phyloP scores from a whole-genome alignment of 2,888 invertebrate species.

The Choristoneura rosaceana region DNA sequence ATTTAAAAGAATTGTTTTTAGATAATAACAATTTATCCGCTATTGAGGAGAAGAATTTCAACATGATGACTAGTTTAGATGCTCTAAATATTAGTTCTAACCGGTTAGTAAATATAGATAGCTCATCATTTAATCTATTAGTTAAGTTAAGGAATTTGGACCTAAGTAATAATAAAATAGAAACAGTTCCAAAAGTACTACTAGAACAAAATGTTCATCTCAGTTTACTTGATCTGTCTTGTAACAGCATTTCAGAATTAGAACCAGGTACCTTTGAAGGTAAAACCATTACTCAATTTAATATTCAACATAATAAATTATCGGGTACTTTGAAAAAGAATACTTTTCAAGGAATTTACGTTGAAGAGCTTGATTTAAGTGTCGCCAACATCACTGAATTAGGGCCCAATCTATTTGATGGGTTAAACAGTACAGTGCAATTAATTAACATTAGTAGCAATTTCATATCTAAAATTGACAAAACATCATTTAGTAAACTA shows the following conservation, averaged over 20 bases:
- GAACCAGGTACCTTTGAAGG: slow-evolving; percentile 34
- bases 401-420: slow-evolving; percentile 25
- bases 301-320: slow-evolving; percentile 23
- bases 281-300: slow-evolving; percentile 21
- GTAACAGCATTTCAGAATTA: slow-evolving; percentile 22
- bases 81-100: slow-evolving; percentile 31
- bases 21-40: slow-evolving; percentile 26
- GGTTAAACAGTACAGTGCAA: not conserved
- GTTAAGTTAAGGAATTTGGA: slow-evolving; percentile 19
- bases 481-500: slow-evolving; percentile 27
- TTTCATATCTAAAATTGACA: slow-evolving; percentile 30
- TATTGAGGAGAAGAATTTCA: slow-evolving; percentile 29
- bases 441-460: slow-evolving; percentile 30
- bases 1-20: slow-evolving; percentile 30
- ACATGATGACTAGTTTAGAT: slow-evolving; percentile 14
- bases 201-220: slow-evolving; percentile 19
- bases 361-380: slow-evolving; percentile 20
- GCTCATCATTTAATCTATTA: slow-evolving; percentile 3
- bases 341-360: slow-evolving; percentile 34
- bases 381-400: slow-evolving; percentile 27
- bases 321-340: slow-evolving; percentile 18
- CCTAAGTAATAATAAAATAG: slow-evolving; percentile 27
- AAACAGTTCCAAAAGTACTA: slow-evolving; percentile 11
- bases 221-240: slow-evolving; percentile 20
- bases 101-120: slow-evolving; percentile 11